phyloP scores from a whole-genome alignment of 2,113 vertebrate species.

The Emydura subglobosa region DNA sequence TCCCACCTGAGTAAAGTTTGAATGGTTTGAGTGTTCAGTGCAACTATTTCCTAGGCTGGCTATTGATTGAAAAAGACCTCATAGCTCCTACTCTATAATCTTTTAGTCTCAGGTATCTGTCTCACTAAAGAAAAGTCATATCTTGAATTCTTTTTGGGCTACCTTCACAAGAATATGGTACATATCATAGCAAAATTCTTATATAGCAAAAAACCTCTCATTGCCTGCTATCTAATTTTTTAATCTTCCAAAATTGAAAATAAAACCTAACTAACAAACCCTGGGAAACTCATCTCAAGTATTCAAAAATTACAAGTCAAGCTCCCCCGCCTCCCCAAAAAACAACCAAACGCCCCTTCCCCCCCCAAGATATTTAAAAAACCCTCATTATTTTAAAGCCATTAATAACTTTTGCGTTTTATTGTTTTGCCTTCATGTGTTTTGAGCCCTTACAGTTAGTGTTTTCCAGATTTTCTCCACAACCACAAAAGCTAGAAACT shows the following conservation, averaged over 20 bases:
- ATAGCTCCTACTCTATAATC: neutral
- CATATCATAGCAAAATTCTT: neutral
- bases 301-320: neutral
- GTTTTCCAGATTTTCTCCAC: neutral
- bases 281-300: neutral
- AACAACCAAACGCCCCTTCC: neutral
- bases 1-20: conserved; percentile 12
- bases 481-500: neutral
- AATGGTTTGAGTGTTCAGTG: neutral
- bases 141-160: neutral
- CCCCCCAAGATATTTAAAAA: neutral
- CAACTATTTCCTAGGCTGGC: conserved; percentile 22
- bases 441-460: neutral
- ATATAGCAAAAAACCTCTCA: neutral
- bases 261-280: neutral
- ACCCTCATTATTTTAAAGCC: neutral
- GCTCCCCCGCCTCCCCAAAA: neutral
- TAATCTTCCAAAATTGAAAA: neutral
- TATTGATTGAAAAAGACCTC: conserved; percentile 3
- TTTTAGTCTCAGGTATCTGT: neutral
- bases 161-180: neutral
- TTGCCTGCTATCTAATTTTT: neutral
- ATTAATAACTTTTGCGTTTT: neutral
- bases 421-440: neutral
- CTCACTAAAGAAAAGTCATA: neutral